Evolutionary conservation across 2,113 vertebrate genomes (phyloP).

Genomic region (Lampris incognitus): DNA sequence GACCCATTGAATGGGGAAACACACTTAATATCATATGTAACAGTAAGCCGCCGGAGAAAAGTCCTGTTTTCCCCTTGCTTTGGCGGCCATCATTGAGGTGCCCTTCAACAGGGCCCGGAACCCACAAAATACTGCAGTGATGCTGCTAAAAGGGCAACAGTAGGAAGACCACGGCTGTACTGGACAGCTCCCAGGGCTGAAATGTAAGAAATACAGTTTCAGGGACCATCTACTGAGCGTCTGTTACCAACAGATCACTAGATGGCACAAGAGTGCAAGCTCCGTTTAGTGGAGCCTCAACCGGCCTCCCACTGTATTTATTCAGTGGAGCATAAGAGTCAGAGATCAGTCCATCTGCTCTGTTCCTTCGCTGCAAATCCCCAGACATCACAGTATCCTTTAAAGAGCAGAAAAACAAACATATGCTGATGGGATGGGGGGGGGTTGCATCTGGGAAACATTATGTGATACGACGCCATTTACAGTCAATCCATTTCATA

Average conservation of each 20-base stretch:
- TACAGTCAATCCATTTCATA: conserved; percentile 27
- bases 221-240: neutral
- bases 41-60: too few species aligned
- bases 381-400: conserved; percentile 59
- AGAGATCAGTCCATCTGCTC: conserved; percentile 67
- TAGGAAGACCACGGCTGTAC: too few species aligned
- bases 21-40: too few species aligned
- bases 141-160: too few species aligned
- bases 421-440: neutral
- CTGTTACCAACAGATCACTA: conserved; percentile 56
- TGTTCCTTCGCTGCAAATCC: conserved; percentile 68
- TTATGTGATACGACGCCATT: conserved; percentile 18
- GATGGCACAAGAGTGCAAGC: conserved; percentile 65
- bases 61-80: too few species aligned
- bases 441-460: conserved; percentile 58
- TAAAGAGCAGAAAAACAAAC: conserved; percentile 65
- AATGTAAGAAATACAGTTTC: neutral
- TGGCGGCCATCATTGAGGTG: too few species aligned
- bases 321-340: conserved; percentile 71
- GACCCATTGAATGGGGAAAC: too few species aligned
- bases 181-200: too few species aligned
- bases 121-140: too few species aligned
- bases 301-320: conserved; percentile 42
- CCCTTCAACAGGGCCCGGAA: neutral
- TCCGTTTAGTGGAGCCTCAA: conserved; percentile 12